Base-by-base conservation (phyloP, 2,113 vertebrate species). In the Perognathus longimembris region DNA sequence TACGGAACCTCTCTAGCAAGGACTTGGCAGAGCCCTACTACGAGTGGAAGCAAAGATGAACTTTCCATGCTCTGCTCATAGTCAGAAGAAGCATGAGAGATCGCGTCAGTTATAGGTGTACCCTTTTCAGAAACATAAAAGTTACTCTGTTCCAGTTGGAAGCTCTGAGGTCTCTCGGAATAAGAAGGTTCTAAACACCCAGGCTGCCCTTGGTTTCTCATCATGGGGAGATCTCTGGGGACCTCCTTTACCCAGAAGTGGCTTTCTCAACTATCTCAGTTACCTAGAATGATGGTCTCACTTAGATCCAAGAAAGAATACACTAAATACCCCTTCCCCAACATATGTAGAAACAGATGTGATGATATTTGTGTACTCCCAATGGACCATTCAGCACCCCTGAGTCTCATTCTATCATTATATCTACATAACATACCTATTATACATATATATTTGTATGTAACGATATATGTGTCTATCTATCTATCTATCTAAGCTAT, bases 61-160 rank as follows among this genome's bases (percentile, higher is more conserved):
- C 4, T 11, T 74, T 83, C 63, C 26, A 69, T 87, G 20, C 71
- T 89, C 34, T 36, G 59, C 63, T 9, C n/a, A 3, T 59, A 28
- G 34, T 70, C 75, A 88, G 66, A 78, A 94, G 74, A 69, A 26
- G 6, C 20, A 11, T 69, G 71, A 84, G 45, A 90, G 66, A 89
- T 24, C 20, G 42, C 50, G 36, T 15, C 21, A 70, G 18, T 17
- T 63, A 22, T 28, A 3, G 32, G 22, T 14, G 28, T 0, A 32
- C 0, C 57, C 38, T 85, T 82, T 61, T 85, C 36, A 22, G 4
- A n/a, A 74, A 69, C 8, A 66, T 34, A 89, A 78, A 83, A 79
- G 6, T 76, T 70, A 74, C 21, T 90, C 28, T 79, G 24, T 28
- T 64, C n/a, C 40, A 2, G 14, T 45, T 59, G 40, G 40, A 24